Evolutionary conservation across 2,113 vertebrate species (phyloP).

Genomic region (Scalopus aquaticus): DNA sequence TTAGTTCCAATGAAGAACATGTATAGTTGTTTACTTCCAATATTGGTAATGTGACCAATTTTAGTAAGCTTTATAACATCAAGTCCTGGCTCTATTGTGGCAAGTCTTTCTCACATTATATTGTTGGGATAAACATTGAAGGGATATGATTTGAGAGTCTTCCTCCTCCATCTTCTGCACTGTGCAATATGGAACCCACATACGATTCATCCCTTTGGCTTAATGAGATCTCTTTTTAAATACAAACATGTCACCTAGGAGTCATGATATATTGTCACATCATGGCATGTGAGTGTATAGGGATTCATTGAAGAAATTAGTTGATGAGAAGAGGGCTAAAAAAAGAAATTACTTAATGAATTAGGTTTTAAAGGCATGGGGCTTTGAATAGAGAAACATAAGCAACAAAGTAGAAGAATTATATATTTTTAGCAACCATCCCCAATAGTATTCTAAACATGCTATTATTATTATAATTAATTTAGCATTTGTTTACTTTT

Average conservation of each 20-base stretch:
- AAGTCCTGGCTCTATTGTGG: neutral
- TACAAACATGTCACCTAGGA: neutral
- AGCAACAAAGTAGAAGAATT: neutral
- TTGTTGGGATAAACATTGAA: neutral
- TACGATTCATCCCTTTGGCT: neutral
- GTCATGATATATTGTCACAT: neutral
- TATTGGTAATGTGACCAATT: neutral
- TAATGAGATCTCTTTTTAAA: conserved; percentile 39
- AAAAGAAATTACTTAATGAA: neutral
- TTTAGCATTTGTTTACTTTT: neutral
- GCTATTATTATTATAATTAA: neutral
- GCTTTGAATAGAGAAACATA: conserved; percentile 11
- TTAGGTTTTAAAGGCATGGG: neutral
- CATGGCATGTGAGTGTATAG: neutral
- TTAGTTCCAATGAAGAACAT: neutral
- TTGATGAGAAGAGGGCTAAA: too few species aligned
- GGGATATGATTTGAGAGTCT: neutral
- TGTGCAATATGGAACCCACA: neutral
- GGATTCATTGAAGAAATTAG: conserved; percentile 12
- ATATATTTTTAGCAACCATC: neutral
- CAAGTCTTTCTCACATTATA: neutral
- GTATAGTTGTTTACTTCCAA: neutral
- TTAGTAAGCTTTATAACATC: neutral
- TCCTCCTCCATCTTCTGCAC: neutral
- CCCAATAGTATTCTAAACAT: neutral